Evolutionary conservation across 2,888 invertebrate species (phyloP).

Genomic region (Didymodactylos carnosus): DNA sequence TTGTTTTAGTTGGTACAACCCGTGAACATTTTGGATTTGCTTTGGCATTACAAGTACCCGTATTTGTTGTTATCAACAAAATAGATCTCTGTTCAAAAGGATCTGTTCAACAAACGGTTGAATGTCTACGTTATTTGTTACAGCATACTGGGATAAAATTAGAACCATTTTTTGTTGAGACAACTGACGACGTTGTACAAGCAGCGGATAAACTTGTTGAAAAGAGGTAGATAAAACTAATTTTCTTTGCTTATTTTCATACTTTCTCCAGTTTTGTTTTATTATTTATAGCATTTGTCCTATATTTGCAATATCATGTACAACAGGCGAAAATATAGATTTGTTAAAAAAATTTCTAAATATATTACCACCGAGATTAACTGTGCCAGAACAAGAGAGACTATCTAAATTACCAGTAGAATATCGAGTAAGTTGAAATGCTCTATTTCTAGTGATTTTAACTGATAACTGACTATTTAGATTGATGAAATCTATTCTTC

Average conservation of each 20-base stretch:
- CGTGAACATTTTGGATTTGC: constrained; percentile 69
- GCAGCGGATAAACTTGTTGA: constrained; percentile 6
- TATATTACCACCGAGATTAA: constrained; percentile 47
- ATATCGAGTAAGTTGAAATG: constrained; percentile 21
- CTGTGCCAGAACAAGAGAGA: constrained; percentile 44
- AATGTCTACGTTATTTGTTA: constrained; percentile 1
- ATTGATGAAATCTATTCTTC: constrained; percentile 12
- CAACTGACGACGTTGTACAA: constrained; percentile 1
- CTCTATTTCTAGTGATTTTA: background rate
- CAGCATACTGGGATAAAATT: background rate
- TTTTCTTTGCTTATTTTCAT: too few species aligned
- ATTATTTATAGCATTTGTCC: constrained; percentile 1
- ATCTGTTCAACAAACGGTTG: constrained; percentile 35
- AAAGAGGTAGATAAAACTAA: background rate
- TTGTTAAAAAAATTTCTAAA: constrained; percentile 65
- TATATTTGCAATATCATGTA: constrained; percentile 11
- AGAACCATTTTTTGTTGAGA: background rate
- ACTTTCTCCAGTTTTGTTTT: background rate
- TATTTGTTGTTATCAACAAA: constrained; percentile 81
- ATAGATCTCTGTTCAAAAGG: constrained; percentile 52
- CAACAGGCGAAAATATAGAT: constrained; percentile 30
- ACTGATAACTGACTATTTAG: background rate
- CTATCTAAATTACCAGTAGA: constrained; percentile 44
- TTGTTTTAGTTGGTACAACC: constrained; percentile 40
- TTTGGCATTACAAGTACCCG: constrained; percentile 46